Percentiles rank a stretch among this genome's conserved stretches.
These are phyloP conservation scores for Amazona vittata DNA, from an alignment of 2,113 vertebrate genomes.

Conservation along the genomic window DNA sequence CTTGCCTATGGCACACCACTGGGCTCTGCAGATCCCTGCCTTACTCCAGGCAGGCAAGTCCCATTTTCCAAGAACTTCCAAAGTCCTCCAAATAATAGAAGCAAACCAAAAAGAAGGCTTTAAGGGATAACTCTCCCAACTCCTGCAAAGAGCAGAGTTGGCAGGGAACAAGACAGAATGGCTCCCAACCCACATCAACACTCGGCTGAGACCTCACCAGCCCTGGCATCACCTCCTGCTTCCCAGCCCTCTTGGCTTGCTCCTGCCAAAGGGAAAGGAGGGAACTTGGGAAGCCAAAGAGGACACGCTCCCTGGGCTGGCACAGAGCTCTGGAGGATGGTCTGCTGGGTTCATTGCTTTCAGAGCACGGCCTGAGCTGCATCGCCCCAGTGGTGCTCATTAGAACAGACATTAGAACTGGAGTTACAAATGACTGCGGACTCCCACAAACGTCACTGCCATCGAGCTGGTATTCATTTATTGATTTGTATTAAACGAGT, in stretches of 20 bases:
- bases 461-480: slow-evolving; percentile 52
- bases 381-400: background rate
- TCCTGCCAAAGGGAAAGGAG: background rate
- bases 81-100: background rate
- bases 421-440: slow-evolving; percentile 35
- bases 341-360: background rate
- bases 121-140: background rate
- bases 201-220: background rate
- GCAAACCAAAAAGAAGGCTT: background rate
- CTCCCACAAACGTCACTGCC: slow-evolving; percentile 36
- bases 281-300: background rate
- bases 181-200: background rate
- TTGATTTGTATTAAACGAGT: slow-evolving; percentile 68
- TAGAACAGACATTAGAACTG: slow-evolving; percentile 1
- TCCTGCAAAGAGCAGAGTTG: background rate
- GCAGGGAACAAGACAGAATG: background rate
- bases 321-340: background rate
- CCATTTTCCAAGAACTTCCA: background rate
- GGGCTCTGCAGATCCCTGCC: background rate
- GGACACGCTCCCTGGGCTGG: background rate
- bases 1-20: fast-evolving
- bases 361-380: background rate
- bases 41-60: background rate
- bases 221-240: background rate
- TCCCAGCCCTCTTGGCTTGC: background rate